Evolutionary conservation across 1,140 invertebrate genomes (phyloP), one percentile per base, ranked within the genome.

Genomic region (Globodera rostochiensis): DNA sequence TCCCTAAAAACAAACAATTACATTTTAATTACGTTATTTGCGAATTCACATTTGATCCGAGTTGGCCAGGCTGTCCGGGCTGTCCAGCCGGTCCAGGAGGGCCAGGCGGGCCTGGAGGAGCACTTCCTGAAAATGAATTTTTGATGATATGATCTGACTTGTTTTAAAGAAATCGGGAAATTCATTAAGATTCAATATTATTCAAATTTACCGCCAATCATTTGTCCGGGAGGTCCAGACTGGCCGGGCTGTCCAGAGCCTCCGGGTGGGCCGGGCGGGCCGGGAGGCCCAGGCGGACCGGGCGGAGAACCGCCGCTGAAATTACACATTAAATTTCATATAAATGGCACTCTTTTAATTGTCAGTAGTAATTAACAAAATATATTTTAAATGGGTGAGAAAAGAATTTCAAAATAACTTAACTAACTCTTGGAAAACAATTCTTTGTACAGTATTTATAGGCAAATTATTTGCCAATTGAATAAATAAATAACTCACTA

Each of bases 61-160:
- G 73, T 71, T 73, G 73, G 64, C 80, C 83, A 75, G 82, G 71
- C 70, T 80, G 81, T 84, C 83, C 83, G 64, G 81, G 75, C 49
- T 70, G 75, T 77, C 81, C 81, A 21, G 81, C 73, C 73, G 73
- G 81, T 80, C 77, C 81, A 49, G 53, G 4, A 53, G 53, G 53
- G 53, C 53, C 53, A 53, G 53, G 53, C 15, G 53, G 53, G 53
- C 53, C 53, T 53, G 53, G 53, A 9, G 47, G 69, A 53, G 49
- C 21, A 36, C 60, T 64, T 49, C 53, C 53, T 50, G 36, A 15
- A 25, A 50, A 46, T 6, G 8, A 50, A 57, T 73, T 49, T 8
- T 73, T 7, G 1, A 73, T 2, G 3, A 36, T 8, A 21, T 25
- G 7, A 73, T 4, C 19, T 36, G 36, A 36, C 2, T 36, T 36